Evolutionary conservation across 2,797 vertebrate genomes (phyloP), one percentile per base, ranked within the genome.

Genomic region (Alfaro cultratus): DNA sequence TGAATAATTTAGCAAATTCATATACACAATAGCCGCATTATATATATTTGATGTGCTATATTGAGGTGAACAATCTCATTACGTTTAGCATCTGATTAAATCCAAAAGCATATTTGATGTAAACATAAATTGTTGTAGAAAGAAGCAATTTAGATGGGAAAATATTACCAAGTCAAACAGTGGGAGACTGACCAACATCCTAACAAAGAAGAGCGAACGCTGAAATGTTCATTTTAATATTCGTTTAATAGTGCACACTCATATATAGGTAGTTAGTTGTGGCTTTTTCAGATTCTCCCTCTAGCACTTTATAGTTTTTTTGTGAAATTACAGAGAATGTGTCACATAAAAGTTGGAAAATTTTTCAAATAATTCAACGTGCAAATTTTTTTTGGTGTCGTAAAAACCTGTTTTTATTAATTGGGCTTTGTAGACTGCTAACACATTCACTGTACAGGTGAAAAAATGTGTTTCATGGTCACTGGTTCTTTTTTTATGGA

Each of bases 391-490:
- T 70, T 26, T 43, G 21, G 16, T 21, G 11, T 68, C 1, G 2
- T 41, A 21, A 15, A 43, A n/a, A 12, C 23, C 10, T 41, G 60
- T 16, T 26, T 11, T 68, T 68, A 21, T 68, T 41, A 41, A 10
- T 41, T 18, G 3, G 9, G 36, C 21, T 68, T 10, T 9, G 15
- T 34, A 41, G 36, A 41, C 36, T 41, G 21, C 15, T 13, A 64
- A 36, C 4, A 60, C 36, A 36, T 64, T 64, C 29, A 64, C 7
- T 64, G 31, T 18, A 2, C 5, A 18, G 64, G 31, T 26, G 62
- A 71, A 81, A 34, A 87, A 57, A 5, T 57, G 39, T 72, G 18
- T 29, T 78, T 47, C 11, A 45, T 60, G 8, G 5, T 45, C 29
- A 57, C 10, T 23, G 43, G 7, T 64, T 6, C 4, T 34, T 68